Evolutionary conservation across 1,140 invertebrate genomes (phyloP).

Genomic region (Augochlora pura): DNA sequence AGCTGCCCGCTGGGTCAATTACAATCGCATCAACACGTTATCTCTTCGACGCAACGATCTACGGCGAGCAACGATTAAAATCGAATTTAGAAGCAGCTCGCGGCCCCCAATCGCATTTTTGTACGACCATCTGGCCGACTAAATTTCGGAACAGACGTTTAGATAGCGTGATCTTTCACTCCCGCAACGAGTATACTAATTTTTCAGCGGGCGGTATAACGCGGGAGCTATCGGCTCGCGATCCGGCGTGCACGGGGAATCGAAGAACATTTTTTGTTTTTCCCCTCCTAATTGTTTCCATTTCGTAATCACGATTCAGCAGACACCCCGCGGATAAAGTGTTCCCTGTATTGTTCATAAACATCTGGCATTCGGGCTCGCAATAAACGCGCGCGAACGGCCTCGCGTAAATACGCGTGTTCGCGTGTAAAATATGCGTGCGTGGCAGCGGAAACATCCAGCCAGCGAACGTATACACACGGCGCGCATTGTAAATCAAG

Average conservation of each 20-base stretch:
- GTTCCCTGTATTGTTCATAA: not conserved
- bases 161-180: no score
- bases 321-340: not conserved
- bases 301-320: not conserved
- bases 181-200: no score
- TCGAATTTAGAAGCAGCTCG: not conserved
- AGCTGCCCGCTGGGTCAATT: constrained; percentile 12
- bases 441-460: constrained; percentile 14
- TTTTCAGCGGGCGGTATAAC: no score
- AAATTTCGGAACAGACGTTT: no score
- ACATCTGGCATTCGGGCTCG: not conserved
- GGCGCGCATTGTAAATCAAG: no score
- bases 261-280: not conserved
- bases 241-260: not conserved
- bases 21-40: constrained; percentile 40
- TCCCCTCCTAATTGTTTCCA: not conserved
- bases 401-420: constrained; percentile 22
- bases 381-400: constrained; percentile 7
- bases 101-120: no score
- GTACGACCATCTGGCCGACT: no score
- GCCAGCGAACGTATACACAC: no score
- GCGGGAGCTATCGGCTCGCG: no score
- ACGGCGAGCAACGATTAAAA: not conserved
- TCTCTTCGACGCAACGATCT: no score
- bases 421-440: constrained; percentile 9